Evolutionary conservation across 2,888 invertebrate species (phyloP).

Genomic region (Cheilosia variabilis): DNA sequence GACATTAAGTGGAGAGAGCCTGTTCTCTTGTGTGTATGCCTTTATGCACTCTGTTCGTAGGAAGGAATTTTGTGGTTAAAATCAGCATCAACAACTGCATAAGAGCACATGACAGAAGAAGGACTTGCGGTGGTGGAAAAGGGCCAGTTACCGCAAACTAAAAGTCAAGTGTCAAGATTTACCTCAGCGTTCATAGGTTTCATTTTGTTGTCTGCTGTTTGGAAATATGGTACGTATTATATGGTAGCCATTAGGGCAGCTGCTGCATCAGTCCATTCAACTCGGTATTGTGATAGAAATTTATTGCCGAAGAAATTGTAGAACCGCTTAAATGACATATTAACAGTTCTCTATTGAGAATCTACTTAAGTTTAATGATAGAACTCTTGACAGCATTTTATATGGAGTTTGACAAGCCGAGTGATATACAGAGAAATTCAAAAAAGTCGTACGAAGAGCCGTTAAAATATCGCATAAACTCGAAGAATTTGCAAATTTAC

Average conservation of each 20-base stretch:
- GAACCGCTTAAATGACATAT: conserved; percentile 19
- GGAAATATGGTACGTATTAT: conserved; percentile 34
- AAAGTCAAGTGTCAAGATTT: conserved; percentile 72
- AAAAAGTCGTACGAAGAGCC: too few relatives aligned
- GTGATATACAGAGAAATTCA: too few relatives aligned
- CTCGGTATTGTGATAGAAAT: conserved; percentile 42
- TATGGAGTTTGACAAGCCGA: too few relatives aligned
- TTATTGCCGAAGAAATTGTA: conserved; percentile 11
- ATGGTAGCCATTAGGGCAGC: conserved; percentile 4
- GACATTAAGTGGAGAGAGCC: conserved; percentile 62
- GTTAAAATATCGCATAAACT: too few relatives aligned
- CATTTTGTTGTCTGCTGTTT: neutral
- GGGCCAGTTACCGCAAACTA: conserved; percentile 64
- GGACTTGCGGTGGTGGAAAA: conserved; percentile 11
- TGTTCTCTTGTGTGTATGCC: conserved; percentile 19
- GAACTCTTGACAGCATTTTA: too few relatives aligned
- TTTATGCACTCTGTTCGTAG: conserved; percentile 10
- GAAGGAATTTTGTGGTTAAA: conserved; percentile 56
- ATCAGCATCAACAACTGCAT: neutral
- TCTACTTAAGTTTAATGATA: too few relatives aligned
- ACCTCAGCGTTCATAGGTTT: conserved; percentile 48
- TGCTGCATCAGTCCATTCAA: conserved; percentile 58
- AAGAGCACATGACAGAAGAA: conserved; percentile 4
- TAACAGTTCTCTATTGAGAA: too few relatives aligned
- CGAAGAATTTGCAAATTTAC: too few relatives aligned